Evolutionary conservation across 2,888 invertebrate genomes (phyloP), one percentile per base, ranked within the genome.

Genomic region (Troglohyphantes excavatus): DNA sequence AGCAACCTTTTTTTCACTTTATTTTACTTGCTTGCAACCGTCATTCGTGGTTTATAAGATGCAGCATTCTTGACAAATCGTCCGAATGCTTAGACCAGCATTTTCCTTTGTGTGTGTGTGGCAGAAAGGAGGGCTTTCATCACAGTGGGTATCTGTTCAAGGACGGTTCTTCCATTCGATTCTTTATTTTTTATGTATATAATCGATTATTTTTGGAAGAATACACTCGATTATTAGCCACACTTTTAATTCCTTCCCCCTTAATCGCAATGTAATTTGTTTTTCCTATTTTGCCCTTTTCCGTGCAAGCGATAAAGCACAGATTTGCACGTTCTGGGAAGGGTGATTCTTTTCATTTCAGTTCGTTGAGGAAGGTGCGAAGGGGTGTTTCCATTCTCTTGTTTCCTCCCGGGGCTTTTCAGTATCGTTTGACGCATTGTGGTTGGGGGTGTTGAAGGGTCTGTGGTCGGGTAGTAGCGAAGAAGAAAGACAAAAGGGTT

Each of bases 221-320:
- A 33, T 43, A 21, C 26, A n/a, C n/a, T 61, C 76, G 88, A 89
- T 89, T 89, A 89, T 89, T 89, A 89, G 82, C 70, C 61, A 75
- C 53, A 75, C 82, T 89, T 83, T 89, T 89, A 82, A 89, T 82
- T 82, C 82, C 81, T 85, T 65, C 43, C 72, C 67, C 76, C 82
- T 89, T 89, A 89, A 82, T 89, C 88, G 76, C 76, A 89, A 89
- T 89, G 53, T 53, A 89, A 89, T 89, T 89, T 89, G 88, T 89
- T 89, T 89, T 89, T 89, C 82, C 82, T 75, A 46, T 46, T 33
- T 9, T 29, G 43, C 65, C n/a, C 21, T n/a, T 61, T 23, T 23
- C 63, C 63, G 13, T n/a, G 7, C 3, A 39, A 39, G 61, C 13
- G 46, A n/a, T 39, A 53, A 53, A 17, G 53, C 13, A 53, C 29